phyloP scores from a whole-genome alignment of 2,113 vertebrate species.

The Gadus chalcogrammus region DNA sequence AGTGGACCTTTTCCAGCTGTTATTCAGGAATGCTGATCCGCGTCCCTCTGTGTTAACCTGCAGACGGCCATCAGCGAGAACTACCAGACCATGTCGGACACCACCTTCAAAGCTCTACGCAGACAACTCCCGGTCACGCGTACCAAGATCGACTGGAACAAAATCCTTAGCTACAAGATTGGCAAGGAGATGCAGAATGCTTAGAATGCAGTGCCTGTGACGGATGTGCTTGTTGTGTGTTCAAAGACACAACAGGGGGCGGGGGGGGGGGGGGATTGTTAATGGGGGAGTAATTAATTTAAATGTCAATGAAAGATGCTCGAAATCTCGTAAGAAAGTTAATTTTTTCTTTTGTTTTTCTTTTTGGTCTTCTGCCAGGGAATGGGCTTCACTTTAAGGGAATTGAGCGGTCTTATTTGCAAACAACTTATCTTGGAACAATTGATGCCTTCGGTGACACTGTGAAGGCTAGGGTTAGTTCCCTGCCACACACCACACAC shows the following conservation, averaged over 20 bases:
- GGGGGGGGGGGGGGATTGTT: slow-evolving; percentile 1
- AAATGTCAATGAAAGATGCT: no score
- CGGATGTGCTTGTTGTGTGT: neutral
- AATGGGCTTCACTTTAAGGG: slow-evolving; percentile 28
- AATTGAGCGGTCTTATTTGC: slow-evolving; percentile 32
- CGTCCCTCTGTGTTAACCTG: neutral
- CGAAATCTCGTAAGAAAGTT: slow-evolving; percentile 18
- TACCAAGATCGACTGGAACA: slow-evolving; percentile 99
- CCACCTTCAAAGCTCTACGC: slow-evolving; percentile 95
- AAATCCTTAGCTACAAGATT: slow-evolving; percentile 98
- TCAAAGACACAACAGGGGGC: slow-evolving; percentile 7
- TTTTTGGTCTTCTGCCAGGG: slow-evolving; percentile 12
- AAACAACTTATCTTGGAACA: slow-evolving; percentile 35
- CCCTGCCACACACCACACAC: slow-evolving; percentile 9
- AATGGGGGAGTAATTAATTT: slow-evolving; percentile 2
- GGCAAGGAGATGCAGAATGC: slow-evolving; percentile 96
- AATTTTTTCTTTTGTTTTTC: slow-evolving; percentile 14
- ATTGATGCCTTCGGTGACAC: slow-evolving; percentile 48
- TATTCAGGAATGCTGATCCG: neutral
- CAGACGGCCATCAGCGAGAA: slow-evolving; percentile 94
- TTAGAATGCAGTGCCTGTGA: slow-evolving; percentile 56
- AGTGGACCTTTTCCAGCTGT: neutral
- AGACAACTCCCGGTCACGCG: slow-evolving; percentile 93
- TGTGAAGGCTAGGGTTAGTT: slow-evolving; percentile 40
- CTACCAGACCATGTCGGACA: slow-evolving; percentile 96